These are phyloP conservation scores for Falcunculus frontatus DNA, from an alignment of 2,113 vertebrate species.

Conservation along the genomic window DNA sequence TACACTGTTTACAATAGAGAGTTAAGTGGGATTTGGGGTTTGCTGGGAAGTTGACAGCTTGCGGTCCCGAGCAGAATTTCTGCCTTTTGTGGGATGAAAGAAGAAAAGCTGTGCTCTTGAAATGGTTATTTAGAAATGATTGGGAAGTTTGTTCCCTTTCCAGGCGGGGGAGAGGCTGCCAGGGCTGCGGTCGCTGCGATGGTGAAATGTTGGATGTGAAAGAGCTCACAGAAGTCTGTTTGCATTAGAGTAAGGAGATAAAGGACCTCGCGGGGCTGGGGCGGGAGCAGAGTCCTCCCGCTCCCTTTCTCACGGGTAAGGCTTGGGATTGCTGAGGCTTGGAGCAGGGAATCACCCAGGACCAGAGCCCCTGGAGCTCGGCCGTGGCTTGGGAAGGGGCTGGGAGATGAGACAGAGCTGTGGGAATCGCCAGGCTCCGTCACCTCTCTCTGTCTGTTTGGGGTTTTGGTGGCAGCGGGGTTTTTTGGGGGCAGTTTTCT, in stretches of 20 bases:
- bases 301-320: slow-evolving; percentile 2
- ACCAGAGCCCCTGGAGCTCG: fast-evolving
- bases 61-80: slow-evolving; percentile 62
- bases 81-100: slow-evolving; percentile 72
- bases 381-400: fast-evolving
- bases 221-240: slow-evolving; percentile 64
- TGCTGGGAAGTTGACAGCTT: slow-evolving; percentile 73
- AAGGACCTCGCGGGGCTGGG: slow-evolving; percentile 16
- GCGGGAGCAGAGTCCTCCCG: neutral
- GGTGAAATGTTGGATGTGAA: slow-evolving; percentile 60
- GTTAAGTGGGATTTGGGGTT: slow-evolving; percentile 63
- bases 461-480: neutral
- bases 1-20: slow-evolving; percentile 72
- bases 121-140: slow-evolving; percentile 74
- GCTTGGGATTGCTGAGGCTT: fast-evolving
- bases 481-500: neutral
- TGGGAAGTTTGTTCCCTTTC: slow-evolving; percentile 68
- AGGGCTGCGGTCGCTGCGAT: slow-evolving; percentile 50
- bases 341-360: neutral
- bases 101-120: slow-evolving; percentile 68
- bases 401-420: fast-evolving
- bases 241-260: slow-evolving; percentile 69
- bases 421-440: neutral
- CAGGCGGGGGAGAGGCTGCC: slow-evolving; percentile 48
- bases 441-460: fast-evolving